phyloP scores from a whole-genome alignment of 2,888 invertebrate genomes.

The Eilema griseolum region DNA sequence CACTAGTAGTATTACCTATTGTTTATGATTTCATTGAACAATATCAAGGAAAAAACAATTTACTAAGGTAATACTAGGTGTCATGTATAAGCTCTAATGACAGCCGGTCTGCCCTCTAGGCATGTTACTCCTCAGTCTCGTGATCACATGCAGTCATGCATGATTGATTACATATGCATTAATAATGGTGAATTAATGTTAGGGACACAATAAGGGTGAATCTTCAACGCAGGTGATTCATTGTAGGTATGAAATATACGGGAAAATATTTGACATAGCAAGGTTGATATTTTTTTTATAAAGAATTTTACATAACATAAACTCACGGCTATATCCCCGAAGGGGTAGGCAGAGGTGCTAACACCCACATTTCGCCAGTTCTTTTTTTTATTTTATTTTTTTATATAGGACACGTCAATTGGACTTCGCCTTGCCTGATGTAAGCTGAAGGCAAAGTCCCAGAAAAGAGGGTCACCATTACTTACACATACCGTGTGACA shows the following conservation, averaged over 20 bases:
- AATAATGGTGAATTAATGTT: conserved; percentile 14
- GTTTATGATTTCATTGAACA: neutral
- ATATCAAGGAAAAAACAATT: conserved; percentile 2
- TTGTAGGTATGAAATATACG: conserved; percentile 7
- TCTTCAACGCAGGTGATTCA: conserved; percentile 15
- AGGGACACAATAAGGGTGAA: conserved; percentile 13
- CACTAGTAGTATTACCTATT: neutral
- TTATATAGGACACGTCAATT: too few relatives aligned
- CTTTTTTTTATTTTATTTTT: too few relatives aligned
- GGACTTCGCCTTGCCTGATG: too few relatives aligned
- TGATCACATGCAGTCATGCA: neutral
- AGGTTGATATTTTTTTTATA: neutral
- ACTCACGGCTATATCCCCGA: too few relatives aligned
- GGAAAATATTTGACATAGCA: neutral
- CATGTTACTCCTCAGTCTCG: neutral
- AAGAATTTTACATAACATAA: too few relatives aligned
- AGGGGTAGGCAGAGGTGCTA: too few relatives aligned
- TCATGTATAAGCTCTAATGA: conserved; percentile 1
- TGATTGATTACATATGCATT: neutral
- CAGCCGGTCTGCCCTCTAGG: neutral
- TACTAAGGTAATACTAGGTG: neutral
- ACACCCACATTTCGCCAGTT: too few relatives aligned
- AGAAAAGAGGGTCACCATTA: too few relatives aligned
- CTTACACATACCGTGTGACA: too few relatives aligned
- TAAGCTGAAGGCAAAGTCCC: too few relatives aligned